Evolutionary conservation across 2,113 vertebrate species (phyloP).

Genomic region (Pterocles orientalis): DNA sequence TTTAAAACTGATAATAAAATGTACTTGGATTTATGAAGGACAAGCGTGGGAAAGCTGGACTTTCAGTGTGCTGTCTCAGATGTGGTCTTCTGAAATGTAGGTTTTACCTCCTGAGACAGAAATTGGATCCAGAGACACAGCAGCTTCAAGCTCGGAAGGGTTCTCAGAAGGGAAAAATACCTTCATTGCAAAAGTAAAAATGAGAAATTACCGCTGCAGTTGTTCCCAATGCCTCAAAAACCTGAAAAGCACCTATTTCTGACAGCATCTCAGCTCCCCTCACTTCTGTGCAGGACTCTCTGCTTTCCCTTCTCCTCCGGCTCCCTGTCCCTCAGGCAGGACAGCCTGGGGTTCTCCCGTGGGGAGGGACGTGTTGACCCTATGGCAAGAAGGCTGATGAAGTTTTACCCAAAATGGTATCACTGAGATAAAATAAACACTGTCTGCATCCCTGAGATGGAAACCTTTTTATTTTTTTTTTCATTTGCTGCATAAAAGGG

Average conservation of each 20-base stretch:
- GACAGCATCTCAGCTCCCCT: neutral
- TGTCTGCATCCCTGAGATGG: no score
- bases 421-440: neutral
- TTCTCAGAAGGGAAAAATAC: neutral
- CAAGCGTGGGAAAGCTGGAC: neutral
- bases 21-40: neutral
- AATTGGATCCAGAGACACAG: neutral
- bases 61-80: neutral
- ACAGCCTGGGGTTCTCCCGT: no score
- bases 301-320: neutral
- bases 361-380: neutral
- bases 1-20: neutral
- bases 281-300: neutral
- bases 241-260: neutral
- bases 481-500: neutral
- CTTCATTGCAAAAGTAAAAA: neutral
- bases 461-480: accelerated
- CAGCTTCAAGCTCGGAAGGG: neutral
- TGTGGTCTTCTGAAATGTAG: neutral
- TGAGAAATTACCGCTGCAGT: neutral
- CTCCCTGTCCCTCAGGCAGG: no score
- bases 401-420: neutral
- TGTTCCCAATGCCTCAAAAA: neutral
- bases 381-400: neutral
- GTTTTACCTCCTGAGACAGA: neutral